These are phyloP conservation scores for Todiramphus saurophagus DNA, from an alignment of 2,113 vertebrate species.

Conservation along the genomic window DNA sequence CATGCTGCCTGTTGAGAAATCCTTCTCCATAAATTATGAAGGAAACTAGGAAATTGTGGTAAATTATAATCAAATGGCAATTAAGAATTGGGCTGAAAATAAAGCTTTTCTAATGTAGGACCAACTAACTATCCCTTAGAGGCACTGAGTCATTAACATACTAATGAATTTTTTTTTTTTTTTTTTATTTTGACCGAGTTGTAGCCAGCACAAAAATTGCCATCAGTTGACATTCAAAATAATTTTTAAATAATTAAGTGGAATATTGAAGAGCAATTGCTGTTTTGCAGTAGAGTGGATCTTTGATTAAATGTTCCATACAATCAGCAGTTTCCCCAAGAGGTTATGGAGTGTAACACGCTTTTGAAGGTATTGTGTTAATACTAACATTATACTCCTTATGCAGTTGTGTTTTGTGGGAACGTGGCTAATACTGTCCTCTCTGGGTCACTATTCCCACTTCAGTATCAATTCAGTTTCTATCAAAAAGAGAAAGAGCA, in stretches of 20 bases:
- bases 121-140: neutral
- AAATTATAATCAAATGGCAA: neutral
- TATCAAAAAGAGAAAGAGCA: neutral
- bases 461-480: neutral
- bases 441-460: neutral
- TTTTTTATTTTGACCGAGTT: neutral
- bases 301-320: conserved; percentile 32
- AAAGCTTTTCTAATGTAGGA: neutral
- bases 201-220: neutral
- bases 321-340: neutral
- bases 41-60: neutral
- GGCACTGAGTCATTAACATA: conserved; percentile 14
- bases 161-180: neutral
- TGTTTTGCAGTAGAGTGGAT: neutral
- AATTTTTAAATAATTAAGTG: conserved; percentile 34
- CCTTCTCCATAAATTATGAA: neutral
- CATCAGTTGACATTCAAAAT: neutral
- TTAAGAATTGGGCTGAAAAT: neutral
- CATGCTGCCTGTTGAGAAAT: neutral
- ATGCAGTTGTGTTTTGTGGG: neutral
- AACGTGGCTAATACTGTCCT: neutral
- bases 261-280: conserved; percentile 43
- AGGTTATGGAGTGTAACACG: neutral
- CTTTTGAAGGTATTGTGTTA: neutral
- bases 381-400: neutral